These are phyloP conservation scores for Muntiacus reevesi DNA, from an alignment of 2,113 vertebrate genomes.

Conservation along the genomic window DNA sequence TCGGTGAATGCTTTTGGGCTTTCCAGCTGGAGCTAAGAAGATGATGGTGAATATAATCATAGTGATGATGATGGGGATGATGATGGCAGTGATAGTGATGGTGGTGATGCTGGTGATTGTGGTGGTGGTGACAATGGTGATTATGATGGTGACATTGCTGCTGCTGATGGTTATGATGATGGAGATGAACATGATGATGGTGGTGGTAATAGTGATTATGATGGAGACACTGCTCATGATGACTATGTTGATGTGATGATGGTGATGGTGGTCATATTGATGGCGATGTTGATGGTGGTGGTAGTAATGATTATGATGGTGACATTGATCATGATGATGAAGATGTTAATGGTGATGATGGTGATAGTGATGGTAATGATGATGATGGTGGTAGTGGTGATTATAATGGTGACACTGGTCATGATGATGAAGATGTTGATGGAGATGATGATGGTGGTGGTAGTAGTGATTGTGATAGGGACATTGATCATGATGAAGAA, in stretches of 20 bases:
- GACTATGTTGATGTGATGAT: not conserved
- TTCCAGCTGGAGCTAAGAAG: not conserved
- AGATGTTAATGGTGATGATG: not conserved
- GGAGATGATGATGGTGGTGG: not conserved
- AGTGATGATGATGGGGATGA: not conserved
- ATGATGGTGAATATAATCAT: no score
- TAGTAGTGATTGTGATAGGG: rapidly evolving
- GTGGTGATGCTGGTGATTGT: not conserved
- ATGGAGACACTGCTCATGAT: not conserved
- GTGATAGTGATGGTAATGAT: no score
- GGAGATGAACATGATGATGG: no score
- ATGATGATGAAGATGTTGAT: not conserved
- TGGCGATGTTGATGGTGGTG: not conserved
- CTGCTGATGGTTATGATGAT: not conserved
- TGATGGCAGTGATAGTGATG: not conserved
- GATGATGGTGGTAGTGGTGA: no score
- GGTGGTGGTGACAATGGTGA: rapidly evolving
- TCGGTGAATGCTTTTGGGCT: not conserved
- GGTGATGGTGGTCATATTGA: no score
- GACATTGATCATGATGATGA: not conserved
- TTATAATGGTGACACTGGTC: no score
- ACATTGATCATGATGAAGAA: not conserved
- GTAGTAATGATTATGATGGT: rapidly evolving
- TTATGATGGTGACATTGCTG: not conserved
- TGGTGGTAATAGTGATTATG: not conserved